Base-by-base conservation (phyloP, 2,888 invertebrate genomes). In the Aleiodes leptofemur region DNA sequence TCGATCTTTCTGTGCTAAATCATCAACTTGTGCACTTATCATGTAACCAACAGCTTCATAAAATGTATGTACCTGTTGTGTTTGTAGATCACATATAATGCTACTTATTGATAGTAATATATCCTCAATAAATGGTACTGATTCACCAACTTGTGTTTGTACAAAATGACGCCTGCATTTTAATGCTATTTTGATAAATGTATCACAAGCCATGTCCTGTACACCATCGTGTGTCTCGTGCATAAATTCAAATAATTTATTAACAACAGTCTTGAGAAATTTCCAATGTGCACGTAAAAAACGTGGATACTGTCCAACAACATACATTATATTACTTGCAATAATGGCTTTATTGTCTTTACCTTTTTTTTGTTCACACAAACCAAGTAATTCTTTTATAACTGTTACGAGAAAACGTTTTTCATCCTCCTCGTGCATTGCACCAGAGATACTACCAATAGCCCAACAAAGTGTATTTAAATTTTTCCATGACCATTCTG, bases 161-260 rank as follows among this genome's bases (percentile, higher is more conserved):
- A 99, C 98, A 91, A 99, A 99, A 91, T 99, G 99, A 83, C 98
- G 93, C 79, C 98, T 93, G 91, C 99, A 99, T 90, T 99, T 99
- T 85, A 98, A 93, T 43, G 99, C 98, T 87, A 99, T 99, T 91
- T 99, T 99, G 83, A 99, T 99, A 90, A 99, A 99, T 55, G 99
- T 99, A 91, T 99, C 99, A 92, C 99, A 99, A 77, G 99, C 99
- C 99, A 99, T 99, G 87, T 99, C 99, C 90, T 99, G 99, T 38
- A 99, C 99, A 85, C 99, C 99, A 90, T 99, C 99, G 89, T 99
- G 99, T 73, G 98, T 98, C 92, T 99, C 94, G 90, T 99, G 99
- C 99, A 99, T 99, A 90, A 99, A 99, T 91, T 99, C 99, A 91
- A 99, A 99, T 74, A 99, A 93, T 91, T 99, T 99, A 91, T 99